Percentiles rank a stretch among this genome's conserved stretches.
Evolutionary conservation across 92 coral and sea anemone genomes (phyloP).

Genomic region (Heliopora coerulea): DNA sequence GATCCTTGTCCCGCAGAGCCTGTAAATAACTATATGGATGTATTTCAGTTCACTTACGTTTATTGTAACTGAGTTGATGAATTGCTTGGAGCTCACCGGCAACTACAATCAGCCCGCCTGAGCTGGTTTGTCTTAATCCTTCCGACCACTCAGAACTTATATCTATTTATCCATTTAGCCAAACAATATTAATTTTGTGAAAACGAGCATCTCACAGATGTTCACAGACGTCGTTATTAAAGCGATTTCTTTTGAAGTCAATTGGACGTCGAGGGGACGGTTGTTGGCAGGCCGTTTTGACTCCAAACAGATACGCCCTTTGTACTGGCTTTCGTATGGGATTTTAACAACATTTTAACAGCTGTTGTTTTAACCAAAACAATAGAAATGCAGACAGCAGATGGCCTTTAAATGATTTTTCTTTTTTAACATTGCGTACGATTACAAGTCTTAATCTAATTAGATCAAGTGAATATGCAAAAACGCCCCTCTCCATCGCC

Average conservation of each 20-base stretch:
- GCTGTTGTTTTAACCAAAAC: constrained; percentile 99
- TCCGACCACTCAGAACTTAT: constrained; percentile 97
- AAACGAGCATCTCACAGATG: constrained; percentile 95
- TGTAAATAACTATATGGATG: background rate
- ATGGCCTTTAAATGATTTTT: constrained; percentile 99
- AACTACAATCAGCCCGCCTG: constrained; percentile 73
- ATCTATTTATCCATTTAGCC: constrained; percentile 94
- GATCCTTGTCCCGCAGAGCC: background rate
- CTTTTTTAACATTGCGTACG: constrained; percentile 95
- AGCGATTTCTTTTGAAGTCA: constrained; percentile 69
- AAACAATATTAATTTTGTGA: constrained; percentile 91
- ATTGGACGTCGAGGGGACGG: constrained; percentile 44
- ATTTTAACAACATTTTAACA: constrained; percentile 95
- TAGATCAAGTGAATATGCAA: constrained; percentile 54
- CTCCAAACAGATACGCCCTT: constrained; percentile 86
- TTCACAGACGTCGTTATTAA: constrained; percentile 76
- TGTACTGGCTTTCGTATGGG: constrained; percentile 99
- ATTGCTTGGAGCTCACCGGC: constrained; percentile 46
- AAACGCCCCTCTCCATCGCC: constrained; percentile 47
- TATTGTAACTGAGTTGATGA: constrained; percentile 23
- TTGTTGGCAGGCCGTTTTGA: constrained; percentile 47
- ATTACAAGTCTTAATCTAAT: constrained; percentile 93
- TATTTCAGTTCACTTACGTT: constrained; percentile 13
- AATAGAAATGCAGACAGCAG: constrained; percentile 99
- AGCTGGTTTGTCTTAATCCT: constrained; percentile 71